Base-by-base conservation (phyloP, 2,113 vertebrate species). In the Cephalopholis sonnerati region DNA sequence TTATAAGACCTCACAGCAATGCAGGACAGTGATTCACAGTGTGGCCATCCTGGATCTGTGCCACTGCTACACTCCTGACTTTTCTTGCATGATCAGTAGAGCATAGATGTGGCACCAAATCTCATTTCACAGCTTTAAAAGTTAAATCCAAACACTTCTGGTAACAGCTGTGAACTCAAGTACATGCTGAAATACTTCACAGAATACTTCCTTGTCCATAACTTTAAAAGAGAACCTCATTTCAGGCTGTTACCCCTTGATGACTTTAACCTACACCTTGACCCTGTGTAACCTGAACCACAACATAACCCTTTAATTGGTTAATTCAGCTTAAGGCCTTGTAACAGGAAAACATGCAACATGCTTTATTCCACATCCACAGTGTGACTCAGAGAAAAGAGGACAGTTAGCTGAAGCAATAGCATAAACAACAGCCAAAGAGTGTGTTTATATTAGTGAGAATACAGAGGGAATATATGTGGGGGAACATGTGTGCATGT, bases 381-480 rank as follows among this genome's bases (percentile, higher is more conserved):
- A 22, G 20, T 48, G 5, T 54, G 65, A 62, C 32, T 53, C 22
- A 3, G 59, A 69, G 66, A 62, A 59, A 69, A 59, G 9, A 22
- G 39, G 32, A 73, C 27, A 13, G 44, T 69, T 58, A 59, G 29
- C 54, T 61, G 72, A 76, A 62, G 65, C 51, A 48, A 66, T 32
- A 32, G 39, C 29, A 67, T 81, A 75, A 73, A 66, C 68, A 84
- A 25, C 5, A 51, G 85, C 18, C 22, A 67, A 51, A 67, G 44
- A 20, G 66, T 79, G 74, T 87, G 66, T 83, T 72, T 77, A 66
- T 77, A 72, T 77, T 51, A 72, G 65, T 72, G 50, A 48, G 66
- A 22, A 54, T 59, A 5, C 68, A 54, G 61, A 72, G 50, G 29
- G 39, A 41, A 61, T 82, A 66, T 61, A 53, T 86, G 76, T 81